Conservation (phyloP, 2,113 vertebrate genomes). For the Ondatra zibethicus region DNA sequence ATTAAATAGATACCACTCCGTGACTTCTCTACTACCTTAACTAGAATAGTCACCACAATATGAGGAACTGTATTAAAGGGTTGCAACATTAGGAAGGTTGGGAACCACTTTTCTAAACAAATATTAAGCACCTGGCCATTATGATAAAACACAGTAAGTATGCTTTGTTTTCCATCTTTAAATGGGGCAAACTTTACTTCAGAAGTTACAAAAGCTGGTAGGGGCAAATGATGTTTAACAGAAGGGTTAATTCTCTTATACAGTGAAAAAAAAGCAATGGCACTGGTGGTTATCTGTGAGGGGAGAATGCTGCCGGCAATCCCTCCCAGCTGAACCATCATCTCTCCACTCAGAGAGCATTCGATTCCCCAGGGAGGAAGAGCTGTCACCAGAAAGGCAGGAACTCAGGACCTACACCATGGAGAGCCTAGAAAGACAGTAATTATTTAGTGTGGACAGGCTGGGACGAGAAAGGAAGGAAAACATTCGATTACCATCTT, state of each 20-base stretch:
- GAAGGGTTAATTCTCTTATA: background rate
- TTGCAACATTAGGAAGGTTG: background rate
- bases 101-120: background rate
- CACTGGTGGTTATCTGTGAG: background rate
- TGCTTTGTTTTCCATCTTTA: background rate
- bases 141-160: background rate
- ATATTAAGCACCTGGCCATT: background rate
- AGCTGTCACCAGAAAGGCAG: too few species aligned
- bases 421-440: too few species aligned
- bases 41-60: background rate
- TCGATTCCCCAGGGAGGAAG: background rate
- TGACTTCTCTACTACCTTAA: background rate
- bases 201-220: background rate
- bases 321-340: background rate
- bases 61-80: background rate
- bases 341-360: background rate
- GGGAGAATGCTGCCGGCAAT: rapidly evolving
- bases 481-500: background rate
- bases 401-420: background rate
- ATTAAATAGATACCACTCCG: background rate
- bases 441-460: too few species aligned
- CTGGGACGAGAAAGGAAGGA: background rate
- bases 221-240: background rate
- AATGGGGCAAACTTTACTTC: background rate
- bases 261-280: background rate